Conservation (phyloP, 2,888 invertebrate genomes). For the Dryococelus australis region DNA sequence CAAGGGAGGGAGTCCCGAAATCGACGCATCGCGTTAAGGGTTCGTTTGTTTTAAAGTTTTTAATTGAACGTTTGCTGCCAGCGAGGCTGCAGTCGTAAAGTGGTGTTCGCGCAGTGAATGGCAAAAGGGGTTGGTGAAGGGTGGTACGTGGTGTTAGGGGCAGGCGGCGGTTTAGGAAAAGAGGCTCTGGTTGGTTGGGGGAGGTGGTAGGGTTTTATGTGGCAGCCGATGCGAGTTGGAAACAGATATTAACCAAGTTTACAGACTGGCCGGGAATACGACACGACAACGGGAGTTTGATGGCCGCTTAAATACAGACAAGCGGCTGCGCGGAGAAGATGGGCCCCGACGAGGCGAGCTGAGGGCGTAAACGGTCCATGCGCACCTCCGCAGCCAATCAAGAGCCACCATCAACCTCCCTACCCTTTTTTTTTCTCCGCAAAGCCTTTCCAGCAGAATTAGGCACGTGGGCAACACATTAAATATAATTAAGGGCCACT, state of each 20-base stretch:
- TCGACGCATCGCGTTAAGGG: not conserved
- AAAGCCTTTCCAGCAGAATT: not conserved
- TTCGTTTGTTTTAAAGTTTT: not conserved
- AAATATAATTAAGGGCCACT: not conserved
- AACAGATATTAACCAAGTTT: constrained; percentile 16
- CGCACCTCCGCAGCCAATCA: not conserved
- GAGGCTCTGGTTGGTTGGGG: not conserved
- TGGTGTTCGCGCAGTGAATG: not conserved
- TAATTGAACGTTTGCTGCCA: not conserved
- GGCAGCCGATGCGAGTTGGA: not conserved
- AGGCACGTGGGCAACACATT: not conserved
- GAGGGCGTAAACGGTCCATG: not conserved
- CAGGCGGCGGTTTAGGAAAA: not conserved
- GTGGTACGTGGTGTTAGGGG: not conserved
- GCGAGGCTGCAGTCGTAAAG: not conserved
- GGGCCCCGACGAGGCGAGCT: not conserved
- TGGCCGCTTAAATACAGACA: not conserved
- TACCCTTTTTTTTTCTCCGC: too few species aligned
- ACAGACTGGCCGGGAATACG: not conserved
- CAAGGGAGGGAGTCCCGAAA: not conserved
- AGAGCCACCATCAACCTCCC: not conserved
- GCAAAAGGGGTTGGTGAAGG: not conserved
- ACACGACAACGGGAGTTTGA: not conserved
- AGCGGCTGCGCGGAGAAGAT: not conserved
- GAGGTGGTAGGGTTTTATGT: not conserved